Percentiles rank a stretch among this genome's conserved stretches.
These are phyloP conservation scores for Anhinga anhinga DNA, from an alignment of 2,113 vertebrate species.

Conservation along the genomic window DNA sequence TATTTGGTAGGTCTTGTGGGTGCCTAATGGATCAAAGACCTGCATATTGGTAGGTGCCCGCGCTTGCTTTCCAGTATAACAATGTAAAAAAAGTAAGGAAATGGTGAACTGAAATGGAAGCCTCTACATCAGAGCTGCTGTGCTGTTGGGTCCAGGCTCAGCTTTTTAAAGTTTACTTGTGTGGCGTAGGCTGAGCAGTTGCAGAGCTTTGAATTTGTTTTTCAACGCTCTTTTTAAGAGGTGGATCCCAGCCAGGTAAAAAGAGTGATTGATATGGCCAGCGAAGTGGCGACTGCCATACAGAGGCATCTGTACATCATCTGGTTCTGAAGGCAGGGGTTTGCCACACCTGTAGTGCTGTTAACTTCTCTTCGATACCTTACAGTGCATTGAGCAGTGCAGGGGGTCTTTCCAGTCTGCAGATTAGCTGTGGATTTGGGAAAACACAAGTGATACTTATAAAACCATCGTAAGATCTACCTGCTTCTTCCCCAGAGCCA, in stretches of 20 bases:
- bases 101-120: not conserved
- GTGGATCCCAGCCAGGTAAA: not conserved
- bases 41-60: not conserved
- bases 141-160: not conserved
- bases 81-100: not conserved
- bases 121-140: not conserved
- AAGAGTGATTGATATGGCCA: too few relatives aligned
- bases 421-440: not conserved
- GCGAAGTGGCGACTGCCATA: not conserved
- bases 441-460: not conserved
- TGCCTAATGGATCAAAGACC: not conserved
- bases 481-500: not conserved
- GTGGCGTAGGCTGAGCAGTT: not conserved
- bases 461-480: not conserved
- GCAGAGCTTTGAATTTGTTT: not conserved
- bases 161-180: too few relatives aligned
- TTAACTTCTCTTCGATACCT: not conserved
- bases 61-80: not conserved
- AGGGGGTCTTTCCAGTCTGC: not conserved
- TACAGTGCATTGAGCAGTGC: not conserved
- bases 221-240: not conserved
- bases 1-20: not conserved
- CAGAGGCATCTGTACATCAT: fast-evolving
- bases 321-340: not conserved
- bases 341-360: not conserved